Percentiles rank a stretch among this genome's conserved stretches.
These are phyloP conservation scores for Melanotaenia duboulayi DNA, from an alignment of 2,113 vertebrate species.

Conservation along the genomic window DNA sequence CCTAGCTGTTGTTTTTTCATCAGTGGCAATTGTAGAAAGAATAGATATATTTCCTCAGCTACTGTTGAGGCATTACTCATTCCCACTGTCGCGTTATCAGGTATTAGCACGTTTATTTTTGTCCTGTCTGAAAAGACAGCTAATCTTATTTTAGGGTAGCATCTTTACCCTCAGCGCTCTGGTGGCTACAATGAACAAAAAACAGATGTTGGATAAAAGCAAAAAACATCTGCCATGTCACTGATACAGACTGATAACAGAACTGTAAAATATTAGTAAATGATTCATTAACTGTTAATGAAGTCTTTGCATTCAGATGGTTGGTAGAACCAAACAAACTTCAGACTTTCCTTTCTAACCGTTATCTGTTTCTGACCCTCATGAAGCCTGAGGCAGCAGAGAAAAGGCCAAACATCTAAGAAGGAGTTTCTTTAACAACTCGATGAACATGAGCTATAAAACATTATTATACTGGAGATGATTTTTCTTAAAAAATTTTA, in stretches of 20 bases:
- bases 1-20: no score
- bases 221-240: no score
- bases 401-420: neutral
- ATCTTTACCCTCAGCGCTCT: no score
- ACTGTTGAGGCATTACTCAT: no score
- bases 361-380: neutral
- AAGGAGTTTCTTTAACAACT: neutral
- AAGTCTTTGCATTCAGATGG: neutral
- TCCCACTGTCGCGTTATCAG: no score
- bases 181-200: no score
- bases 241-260: neutral
- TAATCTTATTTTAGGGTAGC: no score
- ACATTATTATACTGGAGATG: neutral
- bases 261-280: neutral
- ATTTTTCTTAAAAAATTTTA: neutral
- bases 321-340: conserved; percentile 12
- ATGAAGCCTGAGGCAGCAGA: neutral
- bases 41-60: no score
- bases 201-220: no score
- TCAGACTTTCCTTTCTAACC: conserved; percentile 15
- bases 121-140: no score
- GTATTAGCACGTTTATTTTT: no score
- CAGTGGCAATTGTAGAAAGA: no score
- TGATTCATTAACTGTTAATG: neutral
- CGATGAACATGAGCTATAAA: neutral